These are phyloP conservation scores for Drosophila sechellia DNA, from an alignment of 1,140 invertebrate species.

Conservation along the genomic window DNA sequence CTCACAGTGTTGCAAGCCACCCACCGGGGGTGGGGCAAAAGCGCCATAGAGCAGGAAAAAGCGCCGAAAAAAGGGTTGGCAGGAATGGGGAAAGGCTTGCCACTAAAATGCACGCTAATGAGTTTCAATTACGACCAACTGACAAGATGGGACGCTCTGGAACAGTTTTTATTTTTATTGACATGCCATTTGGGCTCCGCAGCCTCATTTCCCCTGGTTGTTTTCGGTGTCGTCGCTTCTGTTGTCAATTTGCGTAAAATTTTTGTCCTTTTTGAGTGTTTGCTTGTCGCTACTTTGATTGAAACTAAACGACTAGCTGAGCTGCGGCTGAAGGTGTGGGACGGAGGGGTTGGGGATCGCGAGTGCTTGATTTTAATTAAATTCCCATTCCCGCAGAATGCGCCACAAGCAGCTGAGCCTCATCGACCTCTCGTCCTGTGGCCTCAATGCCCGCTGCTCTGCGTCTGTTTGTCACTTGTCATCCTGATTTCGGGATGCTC, in stretches of 20 bases:
- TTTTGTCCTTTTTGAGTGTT: conserved; percentile 45
- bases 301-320: conserved; percentile 74
- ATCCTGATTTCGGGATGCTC: conserved; percentile 25
- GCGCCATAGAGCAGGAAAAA: conserved; percentile 2
- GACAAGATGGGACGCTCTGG: conserved; percentile 32
- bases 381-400: conserved; percentile 73
- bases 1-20: conserved; percentile 18
- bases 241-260: conserved; percentile 77
- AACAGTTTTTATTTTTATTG: conserved; percentile 70
- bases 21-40: conserved; percentile 10
- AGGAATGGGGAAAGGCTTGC: conserved; percentile 42
- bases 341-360: conserved; percentile 1
- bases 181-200: conserved; percentile 30
- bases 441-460: not conserved
- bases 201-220: conserved; percentile 6
- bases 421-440: conserved; percentile 24
- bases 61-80: conserved; percentile 61
- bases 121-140: conserved; percentile 80
- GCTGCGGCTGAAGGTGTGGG: conserved; percentile 31
- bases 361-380: conserved; percentile 78
- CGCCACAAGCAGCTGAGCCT: conserved; percentile 67
- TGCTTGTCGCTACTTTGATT: conserved; percentile 75
- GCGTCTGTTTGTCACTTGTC: conserved; percentile 60
- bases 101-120: conserved; percentile 83
- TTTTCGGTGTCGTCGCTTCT: conserved; percentile 60